Percentiles rank a stretch among this genome's conserved stretches.
Conservation (phyloP, 2,888 invertebrate genomes). For the Mesorhabditis belari region DNA sequence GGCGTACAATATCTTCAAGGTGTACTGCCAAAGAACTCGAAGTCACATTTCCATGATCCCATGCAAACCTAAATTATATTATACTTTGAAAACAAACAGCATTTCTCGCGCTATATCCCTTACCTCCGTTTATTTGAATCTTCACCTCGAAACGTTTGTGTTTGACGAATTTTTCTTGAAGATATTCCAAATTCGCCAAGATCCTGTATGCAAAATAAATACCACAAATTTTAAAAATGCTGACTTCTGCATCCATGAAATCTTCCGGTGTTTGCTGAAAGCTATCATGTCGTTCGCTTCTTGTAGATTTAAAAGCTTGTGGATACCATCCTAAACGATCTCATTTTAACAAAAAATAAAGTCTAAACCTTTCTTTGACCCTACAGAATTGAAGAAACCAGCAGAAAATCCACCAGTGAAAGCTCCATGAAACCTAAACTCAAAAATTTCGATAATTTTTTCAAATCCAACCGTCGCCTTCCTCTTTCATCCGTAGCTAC, state of each 20-base stretch:
- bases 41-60: conserved; percentile 30
- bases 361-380: conserved; percentile 70
- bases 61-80: conserved; percentile 31
- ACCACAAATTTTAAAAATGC: conserved; percentile 4
- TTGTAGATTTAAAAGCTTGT: conserved; percentile 79
- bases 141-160: conserved; percentile 65
- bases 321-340: conserved; percentile 74
- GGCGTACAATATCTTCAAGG: conserved; percentile 36
- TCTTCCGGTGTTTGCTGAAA: conserved; percentile 73
- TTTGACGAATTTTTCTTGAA: conserved; percentile 74
- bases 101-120: conserved; percentile 1
- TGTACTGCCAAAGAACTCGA: conserved; percentile 20
- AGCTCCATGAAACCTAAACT: conserved; percentile 78
- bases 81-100: neutral
- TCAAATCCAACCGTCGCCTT: conserved; percentile 65
- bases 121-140: conserved; percentile 6
- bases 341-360: conserved; percentile 4
- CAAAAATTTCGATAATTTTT: neutral
- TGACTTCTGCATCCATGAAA: conserved; percentile 90
- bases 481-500: conserved; percentile 82
- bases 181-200: conserved; percentile 89
- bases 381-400: conserved; percentile 92
- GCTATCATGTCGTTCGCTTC: conserved; percentile 65
- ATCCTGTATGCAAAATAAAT: conserved; percentile 60
- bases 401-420: conserved; percentile 98